Evolutionary conservation across 35 echinoderm and acorn worm genomes (phyloP), one percentile per base, ranked within the genome.

Genomic region (Apostichopus parvimensis): DNA sequence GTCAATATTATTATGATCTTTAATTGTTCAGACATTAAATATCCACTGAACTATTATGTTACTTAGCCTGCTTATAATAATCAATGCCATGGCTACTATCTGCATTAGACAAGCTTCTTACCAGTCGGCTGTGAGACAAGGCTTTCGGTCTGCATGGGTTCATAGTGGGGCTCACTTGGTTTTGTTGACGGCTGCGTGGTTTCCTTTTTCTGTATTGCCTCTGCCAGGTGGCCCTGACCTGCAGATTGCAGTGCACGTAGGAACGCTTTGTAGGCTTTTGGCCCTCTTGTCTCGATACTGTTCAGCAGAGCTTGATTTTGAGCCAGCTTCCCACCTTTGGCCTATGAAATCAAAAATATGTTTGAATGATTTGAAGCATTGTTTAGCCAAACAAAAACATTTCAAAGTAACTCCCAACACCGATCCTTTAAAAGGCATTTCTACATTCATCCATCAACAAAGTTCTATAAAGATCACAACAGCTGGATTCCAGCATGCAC

Each of bases 231-330:
- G 8, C 54, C 79, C 21, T 95, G 92, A 9, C 95, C 93, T 21
- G 94, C 83, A 9, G 26, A 77, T 91, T 14, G 87, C 17, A 98
- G 77, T 18, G 92, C 57, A 4, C 80, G 57, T 4, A 92, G n/a
- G 53, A 98, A 94, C 5, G 92, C 93, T 56, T 13, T 24, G 59
- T 88, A 98, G 10, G 96, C 94, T 26, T 79, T 92, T 13, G 94
- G 94, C 13, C 96, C 96, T 53, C 96, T 83, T 4, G 93, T 95
- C 79, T 98, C 96, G 61, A 98, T 86, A 77, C 87, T 89, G 55
- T 79, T 95, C 56, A 98, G 34, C 14, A 98, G 54, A 11, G 72
- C 80, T 75, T 92, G 73, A 22, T 94, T 94, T 21, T 87, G 26
- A 10, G 25, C 56, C 13, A 75, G 70, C 56, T 86, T 94, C 15